These are phyloP conservation scores for Emydura subglobosa DNA, from an alignment of 2,113 vertebrate genomes.

Conservation along the genomic window DNA sequence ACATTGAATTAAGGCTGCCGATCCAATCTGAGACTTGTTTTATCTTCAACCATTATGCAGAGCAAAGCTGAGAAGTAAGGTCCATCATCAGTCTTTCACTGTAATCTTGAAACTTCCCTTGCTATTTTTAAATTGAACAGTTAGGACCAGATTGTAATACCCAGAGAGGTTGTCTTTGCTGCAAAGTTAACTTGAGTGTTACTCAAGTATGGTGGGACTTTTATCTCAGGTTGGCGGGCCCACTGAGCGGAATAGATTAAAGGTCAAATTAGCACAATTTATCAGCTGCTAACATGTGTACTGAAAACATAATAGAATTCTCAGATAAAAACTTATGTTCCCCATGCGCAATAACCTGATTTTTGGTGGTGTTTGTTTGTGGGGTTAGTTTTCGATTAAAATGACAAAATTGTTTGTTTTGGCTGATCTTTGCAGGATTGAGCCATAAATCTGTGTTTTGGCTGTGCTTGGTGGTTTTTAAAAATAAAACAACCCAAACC, in stretches of 20 bases:
- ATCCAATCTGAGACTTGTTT: background rate
- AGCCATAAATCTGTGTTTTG: background rate
- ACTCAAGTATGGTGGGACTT: background rate
- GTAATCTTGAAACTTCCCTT: background rate
- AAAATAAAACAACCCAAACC: background rate
- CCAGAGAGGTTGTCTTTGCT: background rate
- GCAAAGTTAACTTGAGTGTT: background rate
- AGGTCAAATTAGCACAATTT: background rate
- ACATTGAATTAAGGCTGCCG: conserved; percentile 7
- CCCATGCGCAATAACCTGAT: background rate
- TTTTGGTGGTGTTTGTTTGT: background rate
- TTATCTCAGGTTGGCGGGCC: background rate
- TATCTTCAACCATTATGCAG: background rate
- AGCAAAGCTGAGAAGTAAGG: background rate
- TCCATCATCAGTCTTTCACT: background rate
- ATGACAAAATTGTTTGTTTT: background rate
- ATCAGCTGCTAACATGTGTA: background rate
- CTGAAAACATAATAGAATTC: background rate
- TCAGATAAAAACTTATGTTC: background rate
- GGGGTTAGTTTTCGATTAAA: background rate
- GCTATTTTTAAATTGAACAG: background rate
- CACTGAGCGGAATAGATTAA: background rate
- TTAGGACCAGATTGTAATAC: background rate
- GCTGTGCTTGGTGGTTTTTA: background rate
- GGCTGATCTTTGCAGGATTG: background rate